Base-by-base conservation (phyloP, 2,888 invertebrate species). In the Scelioninae gen. 2 region DNA sequence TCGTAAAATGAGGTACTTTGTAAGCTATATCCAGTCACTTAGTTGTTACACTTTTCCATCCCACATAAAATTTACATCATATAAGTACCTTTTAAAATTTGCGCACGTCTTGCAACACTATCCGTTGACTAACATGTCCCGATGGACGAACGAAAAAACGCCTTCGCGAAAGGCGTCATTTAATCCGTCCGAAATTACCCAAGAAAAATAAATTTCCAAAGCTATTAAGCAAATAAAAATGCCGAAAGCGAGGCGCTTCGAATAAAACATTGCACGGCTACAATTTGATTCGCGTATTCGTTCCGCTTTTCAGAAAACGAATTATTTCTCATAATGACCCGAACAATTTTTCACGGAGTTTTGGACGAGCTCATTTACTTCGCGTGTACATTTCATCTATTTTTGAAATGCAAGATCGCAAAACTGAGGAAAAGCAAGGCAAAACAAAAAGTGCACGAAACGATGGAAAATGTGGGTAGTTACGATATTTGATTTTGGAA, bases 21-120 rank as follows among this genome's bases (percentile, higher is more conserved):
- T 72, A 72, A 67, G 72, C 72, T 72, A 67, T 72, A 65, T 72
- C 65, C 53, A 65, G 65, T 70, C 69, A 65, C 65, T 74, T 65
- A 74, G 64, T 70, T 69, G 52, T 64, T 65, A 65, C 67, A 70
- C 70, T 73, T 73, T 68, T 67, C 67, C 63, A 48, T 22, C 57
- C 45, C 70, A 64, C 74, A 70, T 74, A 70, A 74, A 74, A 74
- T 74, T 74, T 70, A 69, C 74, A 74, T 74, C 70, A 74, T 70
- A 65, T 70, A 74, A 74, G 70, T 74, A 55, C 65, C 45, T 74
- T 70, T n/a, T 69, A 73, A 73, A 73, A 73, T 73, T 69, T 73
- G 55, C 69, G 72, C 73, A 68, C 67, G 63, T 58, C 73, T 61
- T 69, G 69, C 73, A 73, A 69, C 63, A 73, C 68, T 69, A 69